These are phyloP conservation scores for Dasyurus viverrinus DNA, from an alignment of 2,113 vertebrate genomes.

Conservation along the genomic window DNA sequence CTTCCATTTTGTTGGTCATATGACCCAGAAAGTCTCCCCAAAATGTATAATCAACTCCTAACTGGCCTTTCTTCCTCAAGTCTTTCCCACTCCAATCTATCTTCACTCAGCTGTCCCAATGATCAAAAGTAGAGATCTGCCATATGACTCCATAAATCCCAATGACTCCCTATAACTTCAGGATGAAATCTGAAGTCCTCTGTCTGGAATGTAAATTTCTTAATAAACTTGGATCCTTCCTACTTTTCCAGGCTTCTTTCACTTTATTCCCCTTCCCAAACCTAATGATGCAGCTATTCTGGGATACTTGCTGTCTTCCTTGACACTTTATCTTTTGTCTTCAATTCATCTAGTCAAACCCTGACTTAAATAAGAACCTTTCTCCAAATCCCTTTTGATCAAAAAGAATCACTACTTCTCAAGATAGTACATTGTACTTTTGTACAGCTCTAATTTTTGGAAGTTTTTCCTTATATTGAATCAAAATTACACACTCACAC, in stretches of 20 bases:
- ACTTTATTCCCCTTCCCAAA: neutral
- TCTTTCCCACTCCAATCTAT: no score
- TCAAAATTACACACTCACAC: neutral
- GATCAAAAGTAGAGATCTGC: no score
- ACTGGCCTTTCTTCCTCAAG: no score
- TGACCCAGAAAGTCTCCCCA: no score
- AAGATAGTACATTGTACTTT: neutral
- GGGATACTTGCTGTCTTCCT: neutral
- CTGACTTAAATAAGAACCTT: neutral
- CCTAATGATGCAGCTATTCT: neutral
- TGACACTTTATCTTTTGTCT: neutral
- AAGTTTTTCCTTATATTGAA: neutral
- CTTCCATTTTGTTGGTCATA: no score
- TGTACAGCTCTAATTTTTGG: neutral
- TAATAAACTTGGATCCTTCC: neutral
- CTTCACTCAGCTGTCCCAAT: no score
- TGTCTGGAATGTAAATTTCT: neutral
- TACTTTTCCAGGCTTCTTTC: neutral
- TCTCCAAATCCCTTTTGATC: neutral
- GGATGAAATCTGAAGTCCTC: neutral
- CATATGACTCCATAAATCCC: neutral
- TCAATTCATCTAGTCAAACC: neutral
- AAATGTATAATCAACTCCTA: no score
- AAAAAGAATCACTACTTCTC: neutral
- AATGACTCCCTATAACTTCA: neutral